phyloP scores from a whole-genome alignment of 2,888 invertebrate species.

The Calliscelio sp. region DNA sequence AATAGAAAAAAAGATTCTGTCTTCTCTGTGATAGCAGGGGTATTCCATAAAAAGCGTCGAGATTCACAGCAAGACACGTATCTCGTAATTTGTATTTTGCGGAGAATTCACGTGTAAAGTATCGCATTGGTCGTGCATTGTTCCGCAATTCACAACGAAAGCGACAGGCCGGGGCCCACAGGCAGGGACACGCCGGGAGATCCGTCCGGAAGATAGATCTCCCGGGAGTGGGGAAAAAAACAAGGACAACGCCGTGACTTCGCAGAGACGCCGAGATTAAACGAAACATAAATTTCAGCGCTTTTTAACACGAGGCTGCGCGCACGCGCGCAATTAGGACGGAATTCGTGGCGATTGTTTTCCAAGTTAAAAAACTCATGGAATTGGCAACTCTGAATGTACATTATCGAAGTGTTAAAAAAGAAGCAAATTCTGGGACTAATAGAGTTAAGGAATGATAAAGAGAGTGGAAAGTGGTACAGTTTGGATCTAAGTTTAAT shows the following conservation, averaged over 20 bases:
- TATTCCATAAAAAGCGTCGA: conserved; percentile 20
- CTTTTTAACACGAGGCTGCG: conserved; percentile 43
- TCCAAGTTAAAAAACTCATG: too few species aligned
- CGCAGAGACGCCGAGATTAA: conserved; percentile 53
- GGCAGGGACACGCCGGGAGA: conserved; percentile 46
- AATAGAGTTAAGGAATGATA: too few species aligned
- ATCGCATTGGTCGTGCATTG: conserved; percentile 52
- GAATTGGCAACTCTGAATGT: too few species aligned
- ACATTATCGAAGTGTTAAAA: too few species aligned
- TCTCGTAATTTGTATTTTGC: conserved; percentile 53
- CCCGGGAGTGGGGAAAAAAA: conserved; percentile 30
- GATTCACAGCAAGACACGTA: conserved; percentile 10
- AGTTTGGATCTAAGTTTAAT: too few species aligned
- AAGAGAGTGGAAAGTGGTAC: too few species aligned
- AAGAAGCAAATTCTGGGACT: too few species aligned
- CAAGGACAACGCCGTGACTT: conserved; percentile 44
- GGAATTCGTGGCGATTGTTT: conserved; percentile 1
- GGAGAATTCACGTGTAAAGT: conserved; percentile 51
- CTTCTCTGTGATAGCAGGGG: too few species aligned
- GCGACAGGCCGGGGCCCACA: conserved; percentile 44
- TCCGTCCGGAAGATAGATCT: conserved; percentile 57
- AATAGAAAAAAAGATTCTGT: too few species aligned
- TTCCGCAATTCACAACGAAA: conserved; percentile 48
- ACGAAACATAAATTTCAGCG: conserved; percentile 55
- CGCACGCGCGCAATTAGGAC: conserved; percentile 33